Conservation (phyloP, 2,113 vertebrate species). For the Bucco capensis region DNA sequence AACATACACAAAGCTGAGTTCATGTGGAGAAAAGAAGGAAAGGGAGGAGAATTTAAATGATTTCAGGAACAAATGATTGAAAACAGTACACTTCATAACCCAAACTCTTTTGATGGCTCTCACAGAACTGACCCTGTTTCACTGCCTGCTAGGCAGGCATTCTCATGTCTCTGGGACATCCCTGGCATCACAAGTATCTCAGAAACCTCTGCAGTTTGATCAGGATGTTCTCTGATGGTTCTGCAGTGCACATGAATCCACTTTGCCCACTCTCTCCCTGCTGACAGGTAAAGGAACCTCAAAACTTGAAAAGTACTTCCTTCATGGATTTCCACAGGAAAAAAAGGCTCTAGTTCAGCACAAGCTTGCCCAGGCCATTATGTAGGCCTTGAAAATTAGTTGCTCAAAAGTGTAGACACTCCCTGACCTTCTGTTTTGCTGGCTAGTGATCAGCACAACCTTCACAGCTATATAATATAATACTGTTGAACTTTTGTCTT, state of each 20-base stretch:
- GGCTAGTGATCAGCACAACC: slow-evolving; percentile 3
- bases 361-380: neutral
- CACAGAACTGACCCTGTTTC: neutral
- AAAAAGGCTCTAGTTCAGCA: neutral
- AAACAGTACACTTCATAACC: slow-evolving; percentile 11
- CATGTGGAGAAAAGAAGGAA: slow-evolving; percentile 32
- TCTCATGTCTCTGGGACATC: neutral
- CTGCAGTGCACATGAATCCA: neutral
- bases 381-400: neutral
- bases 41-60: slow-evolving; percentile 44
- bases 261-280: neutral
- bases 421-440: slow-evolving; percentile 33
- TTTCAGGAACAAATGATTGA: slow-evolving; percentile 26
- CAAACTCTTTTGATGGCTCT: neutral
- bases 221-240: neutral
- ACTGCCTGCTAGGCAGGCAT: neutral
- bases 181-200: neutral
- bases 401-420: neutral
- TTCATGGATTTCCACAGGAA: neutral
- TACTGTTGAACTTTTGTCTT: slow-evolving; percentile 50
- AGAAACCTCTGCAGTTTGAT: neutral
- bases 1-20: slow-evolving; percentile 8
- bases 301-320: neutral
- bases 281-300: neutral
- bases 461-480: neutral